Evolutionary conservation across 2,888 invertebrate genomes (phyloP), one percentile per base, ranked within the genome.

Genomic region (Cancer borealis): DNA sequence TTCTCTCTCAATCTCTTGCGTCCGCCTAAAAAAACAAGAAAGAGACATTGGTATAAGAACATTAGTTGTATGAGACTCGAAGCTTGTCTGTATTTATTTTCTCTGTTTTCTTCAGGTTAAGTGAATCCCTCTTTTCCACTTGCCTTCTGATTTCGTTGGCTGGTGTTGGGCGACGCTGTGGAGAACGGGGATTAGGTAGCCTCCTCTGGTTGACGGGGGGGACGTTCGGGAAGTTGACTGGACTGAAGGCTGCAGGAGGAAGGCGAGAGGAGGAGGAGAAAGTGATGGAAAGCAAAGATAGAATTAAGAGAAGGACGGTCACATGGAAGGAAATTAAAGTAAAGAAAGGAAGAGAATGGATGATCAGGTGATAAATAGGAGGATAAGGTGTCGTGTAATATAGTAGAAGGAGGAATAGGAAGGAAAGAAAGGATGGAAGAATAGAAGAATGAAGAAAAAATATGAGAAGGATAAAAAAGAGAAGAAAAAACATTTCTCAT

Each of bases 161-260:
- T 10, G 84, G 84, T 10, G 84, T 39, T 30, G 84, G 84, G 14
- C 26, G 30, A 17, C 39, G 12, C 39, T n/a, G 84, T 4, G 84
- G 39, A 46, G 49, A 39, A 17, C 90, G 10, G 17, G 54, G 26
- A 8, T 17, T 5, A 5, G 90, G 54, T 60, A 3, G 39, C 8
- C 90, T 17, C 39, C 30, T 49, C 54, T 49, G 49, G 30, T 30
- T 49, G 60, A 26, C 10, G 21, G 26, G 17, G 6, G 73, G 73
- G 5, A 92, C 45, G n/a, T 92, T 92, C 14, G 91, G 91, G 79
- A 73, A 92, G 91, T 92, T 92, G 91, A 92, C 73, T 12, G 91
- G 91, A 30, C 91, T 92, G 60, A n/a, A 92, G 17, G 91, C 91
- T 92, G 73, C 2, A 84, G 84, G 17, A 84, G 12, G 84, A 39